A percentile compares a stretch with the other conserved stretches of the same genome.
Conservation (phyloP, 2,113 vertebrate genomes). For the Camelus dromedarius region DNA sequence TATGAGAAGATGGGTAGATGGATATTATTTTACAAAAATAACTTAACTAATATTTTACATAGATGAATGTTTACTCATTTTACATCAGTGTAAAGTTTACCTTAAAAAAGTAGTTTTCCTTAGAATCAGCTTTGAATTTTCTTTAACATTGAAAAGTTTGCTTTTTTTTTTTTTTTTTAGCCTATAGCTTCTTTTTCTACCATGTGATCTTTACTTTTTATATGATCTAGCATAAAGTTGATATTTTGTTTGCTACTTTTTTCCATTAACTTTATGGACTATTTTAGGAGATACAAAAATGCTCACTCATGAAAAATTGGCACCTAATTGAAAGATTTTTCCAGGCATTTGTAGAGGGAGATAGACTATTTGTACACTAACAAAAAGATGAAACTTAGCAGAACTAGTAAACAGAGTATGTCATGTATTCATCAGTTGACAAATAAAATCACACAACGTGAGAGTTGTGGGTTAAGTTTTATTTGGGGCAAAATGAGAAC, state of each 20-base stretch:
- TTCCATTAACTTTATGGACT: background rate
- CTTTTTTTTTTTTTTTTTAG: background rate
- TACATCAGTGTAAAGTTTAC: background rate
- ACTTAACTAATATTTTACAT: background rate
- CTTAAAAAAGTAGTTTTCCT: background rate
- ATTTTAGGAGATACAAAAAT: background rate
- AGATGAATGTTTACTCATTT: background rate
- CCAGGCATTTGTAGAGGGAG: background rate
- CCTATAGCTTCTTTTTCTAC: background rate
- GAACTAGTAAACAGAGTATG: background rate
- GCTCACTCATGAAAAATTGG: background rate
- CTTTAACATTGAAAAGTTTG: background rate
- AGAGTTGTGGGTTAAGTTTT: too few species aligned
- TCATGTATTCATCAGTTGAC: background rate
- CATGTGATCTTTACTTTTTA: background rate
- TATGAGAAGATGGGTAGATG: background rate
- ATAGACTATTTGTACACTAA: background rate
- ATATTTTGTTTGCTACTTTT: background rate
- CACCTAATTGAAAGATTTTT: background rate
- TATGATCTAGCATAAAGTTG: background rate
- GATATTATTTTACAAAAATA: background rate
- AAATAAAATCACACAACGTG: too few species aligned
- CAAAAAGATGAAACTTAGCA: background rate
- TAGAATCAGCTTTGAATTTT: constrained; percentile 18
- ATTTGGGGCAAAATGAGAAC: too few species aligned